phyloP scores from a whole-genome alignment of 2,113 vertebrate genomes.

The Pipra filicauda region DNA sequence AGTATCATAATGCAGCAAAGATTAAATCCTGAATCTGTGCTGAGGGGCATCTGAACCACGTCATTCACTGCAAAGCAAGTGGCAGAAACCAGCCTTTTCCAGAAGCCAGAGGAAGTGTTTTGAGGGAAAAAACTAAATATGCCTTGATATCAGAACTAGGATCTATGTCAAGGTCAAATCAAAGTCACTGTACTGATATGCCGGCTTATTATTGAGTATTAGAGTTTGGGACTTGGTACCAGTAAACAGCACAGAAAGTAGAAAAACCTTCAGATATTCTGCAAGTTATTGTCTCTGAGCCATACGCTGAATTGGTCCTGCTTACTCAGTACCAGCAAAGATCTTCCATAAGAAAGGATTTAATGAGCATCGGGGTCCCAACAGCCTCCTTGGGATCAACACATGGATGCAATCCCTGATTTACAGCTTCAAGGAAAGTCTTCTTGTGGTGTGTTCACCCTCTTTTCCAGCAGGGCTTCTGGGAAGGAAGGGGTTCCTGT shows the following conservation, averaged over 20 bases:
- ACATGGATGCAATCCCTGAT: background rate
- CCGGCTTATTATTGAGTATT: background rate
- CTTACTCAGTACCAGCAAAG: background rate
- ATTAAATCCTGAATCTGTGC: background rate
- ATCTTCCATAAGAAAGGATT: background rate
- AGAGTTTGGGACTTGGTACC: background rate
- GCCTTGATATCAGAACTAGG: background rate
- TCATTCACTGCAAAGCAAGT: background rate
- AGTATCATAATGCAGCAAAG: background rate
- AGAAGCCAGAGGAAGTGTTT: background rate
- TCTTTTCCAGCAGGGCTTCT: background rate
- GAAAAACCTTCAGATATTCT: background rate
- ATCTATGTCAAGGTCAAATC: background rate
- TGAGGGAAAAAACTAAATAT: background rate
- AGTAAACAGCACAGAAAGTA: background rate
- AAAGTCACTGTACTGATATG: background rate
- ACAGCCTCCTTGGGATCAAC: background rate
- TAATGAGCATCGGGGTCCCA: fast-evolving
- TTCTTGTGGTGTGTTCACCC: fast-evolving
- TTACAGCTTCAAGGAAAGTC: fast-evolving
- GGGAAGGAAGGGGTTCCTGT: background rate
- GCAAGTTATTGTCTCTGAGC: background rate
- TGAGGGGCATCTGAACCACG: background rate
- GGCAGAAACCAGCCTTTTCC: background rate
- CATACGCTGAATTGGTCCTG: background rate